A percentile compares a stretch with the other conserved stretches of the same genome.
Conservation (phyloP, 2,113 vertebrate genomes). For the Stigmatopora nigra region DNA sequence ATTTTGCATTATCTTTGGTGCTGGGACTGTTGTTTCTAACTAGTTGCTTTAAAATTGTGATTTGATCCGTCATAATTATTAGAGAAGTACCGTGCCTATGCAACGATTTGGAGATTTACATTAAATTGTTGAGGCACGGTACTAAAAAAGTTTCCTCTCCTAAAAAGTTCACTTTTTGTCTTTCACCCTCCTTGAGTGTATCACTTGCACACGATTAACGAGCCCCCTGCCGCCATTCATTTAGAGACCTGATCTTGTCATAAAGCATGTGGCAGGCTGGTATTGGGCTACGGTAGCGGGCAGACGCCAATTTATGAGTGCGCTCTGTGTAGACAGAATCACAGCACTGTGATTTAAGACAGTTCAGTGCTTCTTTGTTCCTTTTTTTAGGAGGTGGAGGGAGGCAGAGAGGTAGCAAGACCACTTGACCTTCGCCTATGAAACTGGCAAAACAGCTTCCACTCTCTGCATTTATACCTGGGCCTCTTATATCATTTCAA, state of each 20-base stretch:
- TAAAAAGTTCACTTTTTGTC: conserved; percentile 41
- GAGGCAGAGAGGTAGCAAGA: background rate
- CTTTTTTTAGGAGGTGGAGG: background rate
- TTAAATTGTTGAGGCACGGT: background rate
- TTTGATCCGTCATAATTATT: no score
- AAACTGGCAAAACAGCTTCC: background rate
- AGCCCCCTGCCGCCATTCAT: conserved; percentile 39
- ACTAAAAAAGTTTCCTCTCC: background rate
- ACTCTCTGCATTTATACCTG: conserved; percentile 19
- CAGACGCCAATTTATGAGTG: conserved; percentile 58
- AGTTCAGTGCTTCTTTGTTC: conserved; percentile 15
- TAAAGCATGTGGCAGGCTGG: conserved; percentile 59
- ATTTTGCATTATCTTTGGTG: no score
- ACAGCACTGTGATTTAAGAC: conserved; percentile 52
- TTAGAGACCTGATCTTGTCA: conserved; percentile 60
- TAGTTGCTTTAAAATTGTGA: no score
- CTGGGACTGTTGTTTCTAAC: no score
- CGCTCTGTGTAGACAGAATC: conserved; percentile 47
- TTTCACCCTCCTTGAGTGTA: conserved; percentile 30
- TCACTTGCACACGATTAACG: conserved; percentile 41
- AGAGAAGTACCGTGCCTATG: background rate
- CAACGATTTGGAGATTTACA: background rate
- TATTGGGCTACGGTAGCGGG: conserved; percentile 19
- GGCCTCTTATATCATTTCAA: conserved; percentile 42
- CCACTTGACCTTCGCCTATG: conserved; percentile 44